These are phyloP conservation scores for Tetropium fuscum DNA, from an alignment of 2,888 invertebrate genomes.

Conservation along the genomic window DNA sequence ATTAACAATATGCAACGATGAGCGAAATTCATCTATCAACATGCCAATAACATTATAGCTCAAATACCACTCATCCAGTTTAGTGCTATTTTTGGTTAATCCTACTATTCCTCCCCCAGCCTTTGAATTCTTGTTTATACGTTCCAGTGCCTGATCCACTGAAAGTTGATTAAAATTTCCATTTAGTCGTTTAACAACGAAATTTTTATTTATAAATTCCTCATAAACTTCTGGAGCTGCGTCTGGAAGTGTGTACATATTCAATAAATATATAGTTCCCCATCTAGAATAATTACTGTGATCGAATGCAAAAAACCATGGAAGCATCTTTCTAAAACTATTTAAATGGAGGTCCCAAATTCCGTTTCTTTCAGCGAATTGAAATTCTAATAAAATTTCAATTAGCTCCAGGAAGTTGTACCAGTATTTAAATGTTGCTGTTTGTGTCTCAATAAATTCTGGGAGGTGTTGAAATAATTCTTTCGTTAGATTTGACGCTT, in stretches of 20 bases:
- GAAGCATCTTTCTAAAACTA: slow-evolving; percentile 35
- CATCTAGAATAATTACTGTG: too few relatives aligned
- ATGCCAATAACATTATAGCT: slow-evolving; percentile 32
- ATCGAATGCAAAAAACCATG: too few relatives aligned
- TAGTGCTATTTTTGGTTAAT: slow-evolving; percentile 21
- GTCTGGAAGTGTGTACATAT: too few relatives aligned
- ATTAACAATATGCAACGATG: not conserved
- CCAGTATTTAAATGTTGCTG: slow-evolving; percentile 29
- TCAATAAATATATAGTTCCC: too few relatives aligned
- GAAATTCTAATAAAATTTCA: slow-evolving; percentile 32
- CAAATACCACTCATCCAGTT: slow-evolving; percentile 36
- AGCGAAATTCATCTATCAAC: slow-evolving; percentile 17
- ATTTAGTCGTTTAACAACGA: too few relatives aligned
- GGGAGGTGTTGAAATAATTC: slow-evolving; percentile 15
- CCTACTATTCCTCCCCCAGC: slow-evolving; percentile 23
- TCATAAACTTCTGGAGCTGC: too few relatives aligned
- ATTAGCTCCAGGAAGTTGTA: slow-evolving; percentile 22
- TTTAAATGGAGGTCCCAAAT: slow-evolving; percentile 33
- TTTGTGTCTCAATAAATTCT: slow-evolving; percentile 27
- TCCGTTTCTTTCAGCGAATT: slow-evolving; percentile 28
- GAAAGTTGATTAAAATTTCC: too few relatives aligned
- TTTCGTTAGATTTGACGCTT: slow-evolving; percentile 3
- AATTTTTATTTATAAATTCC: too few relatives aligned
- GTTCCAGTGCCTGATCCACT: slow-evolving; percentile 33
- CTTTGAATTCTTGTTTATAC: slow-evolving; percentile 34